phyloP scores from a whole-genome alignment of 2,113 vertebrate genomes.

The Nothoprocta pentlandii region DNA sequence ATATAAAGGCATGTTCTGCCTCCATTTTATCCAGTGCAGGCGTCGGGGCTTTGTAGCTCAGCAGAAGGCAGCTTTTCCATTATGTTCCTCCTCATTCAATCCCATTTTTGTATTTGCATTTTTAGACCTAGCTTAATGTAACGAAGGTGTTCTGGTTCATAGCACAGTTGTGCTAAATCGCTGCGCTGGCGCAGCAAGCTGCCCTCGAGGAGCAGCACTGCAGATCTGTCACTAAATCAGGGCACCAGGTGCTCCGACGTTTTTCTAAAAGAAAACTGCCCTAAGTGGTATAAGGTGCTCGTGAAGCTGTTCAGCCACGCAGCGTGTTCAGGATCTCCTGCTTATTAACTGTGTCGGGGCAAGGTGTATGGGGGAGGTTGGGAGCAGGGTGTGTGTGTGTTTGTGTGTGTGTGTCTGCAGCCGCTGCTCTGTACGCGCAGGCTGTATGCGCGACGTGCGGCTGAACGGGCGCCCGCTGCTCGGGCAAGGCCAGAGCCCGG shows the following conservation, averaged over 20 bases:
- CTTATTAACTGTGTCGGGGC: too few relatives aligned
- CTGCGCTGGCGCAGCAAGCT: not conserved
- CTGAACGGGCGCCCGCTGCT: constrained; percentile 84
- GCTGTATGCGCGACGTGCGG: constrained; percentile 88
- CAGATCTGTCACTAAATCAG: not conserved
- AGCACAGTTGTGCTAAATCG: not conserved
- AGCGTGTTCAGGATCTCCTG: not conserved
- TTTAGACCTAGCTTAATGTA: not conserved
- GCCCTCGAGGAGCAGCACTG: not conserved
- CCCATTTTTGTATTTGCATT: not conserved
- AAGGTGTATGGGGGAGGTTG: not conserved
- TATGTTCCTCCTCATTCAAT: not conserved
- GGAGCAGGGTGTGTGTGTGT: not conserved
- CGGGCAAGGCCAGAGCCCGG: constrained; percentile 80
- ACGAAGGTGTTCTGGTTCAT: not conserved
- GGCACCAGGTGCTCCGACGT: not conserved
- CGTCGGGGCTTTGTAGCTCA: not conserved
- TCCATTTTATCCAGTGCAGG: not conserved
- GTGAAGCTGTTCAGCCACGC: not conserved
- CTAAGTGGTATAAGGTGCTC: not conserved
- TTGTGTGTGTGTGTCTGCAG: not conserved
- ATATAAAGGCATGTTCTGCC: not conserved
- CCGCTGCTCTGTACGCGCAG: constrained; percentile 58
- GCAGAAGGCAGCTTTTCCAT: not conserved
- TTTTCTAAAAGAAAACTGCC: not conserved